A percentile compares a stretch with the other conserved stretches of the same genome.
These are phyloP conservation scores for Troides helena DNA, from an alignment of 2,888 invertebrate species.

Conservation along the genomic window DNA sequence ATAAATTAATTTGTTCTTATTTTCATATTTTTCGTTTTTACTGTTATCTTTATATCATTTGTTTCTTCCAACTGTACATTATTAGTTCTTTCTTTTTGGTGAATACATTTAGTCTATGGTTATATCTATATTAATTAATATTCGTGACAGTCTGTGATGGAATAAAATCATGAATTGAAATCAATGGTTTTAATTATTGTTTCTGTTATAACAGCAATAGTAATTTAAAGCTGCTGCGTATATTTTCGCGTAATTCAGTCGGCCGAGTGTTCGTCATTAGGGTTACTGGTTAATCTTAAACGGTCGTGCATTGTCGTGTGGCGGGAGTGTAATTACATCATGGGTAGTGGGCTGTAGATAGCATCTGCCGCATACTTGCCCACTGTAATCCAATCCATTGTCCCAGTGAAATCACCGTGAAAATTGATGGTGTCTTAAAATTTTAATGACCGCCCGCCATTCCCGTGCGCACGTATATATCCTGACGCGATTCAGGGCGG, in stretches of 20 bases:
- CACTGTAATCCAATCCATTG: slow-evolving; percentile 25
- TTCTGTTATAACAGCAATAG: too few relatives aligned
- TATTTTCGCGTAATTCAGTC: slow-evolving; percentile 19
- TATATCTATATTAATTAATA: too few relatives aligned
- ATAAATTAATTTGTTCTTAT: too few relatives aligned
- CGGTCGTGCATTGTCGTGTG: slow-evolving; percentile 22
- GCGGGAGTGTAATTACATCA: slow-evolving; percentile 25
- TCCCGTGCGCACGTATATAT: slow-evolving; percentile 24
- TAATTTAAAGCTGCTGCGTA: too few relatives aligned
- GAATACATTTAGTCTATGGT: too few relatives aligned
- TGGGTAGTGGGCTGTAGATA: slow-evolving; percentile 17
- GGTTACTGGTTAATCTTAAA: slow-evolving; percentile 21
- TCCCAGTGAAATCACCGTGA: slow-evolving; percentile 18
- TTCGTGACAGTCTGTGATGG: too few relatives aligned
- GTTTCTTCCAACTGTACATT: too few relatives aligned
- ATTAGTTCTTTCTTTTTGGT: too few relatives aligned
- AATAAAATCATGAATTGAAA: not conserved
- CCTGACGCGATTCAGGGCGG: slow-evolving; percentile 37
- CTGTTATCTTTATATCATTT: too few relatives aligned
- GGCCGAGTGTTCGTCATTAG: slow-evolving; percentile 13
- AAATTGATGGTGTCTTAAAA: slow-evolving; percentile 28
- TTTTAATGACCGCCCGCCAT: slow-evolving; percentile 20
- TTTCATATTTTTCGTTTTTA: too few relatives aligned
- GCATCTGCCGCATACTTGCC: slow-evolving; percentile 22
- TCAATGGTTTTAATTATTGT: too few relatives aligned